Conservation (phyloP, 2,113 vertebrate species). For the Manacus vitellinus region DNA sequence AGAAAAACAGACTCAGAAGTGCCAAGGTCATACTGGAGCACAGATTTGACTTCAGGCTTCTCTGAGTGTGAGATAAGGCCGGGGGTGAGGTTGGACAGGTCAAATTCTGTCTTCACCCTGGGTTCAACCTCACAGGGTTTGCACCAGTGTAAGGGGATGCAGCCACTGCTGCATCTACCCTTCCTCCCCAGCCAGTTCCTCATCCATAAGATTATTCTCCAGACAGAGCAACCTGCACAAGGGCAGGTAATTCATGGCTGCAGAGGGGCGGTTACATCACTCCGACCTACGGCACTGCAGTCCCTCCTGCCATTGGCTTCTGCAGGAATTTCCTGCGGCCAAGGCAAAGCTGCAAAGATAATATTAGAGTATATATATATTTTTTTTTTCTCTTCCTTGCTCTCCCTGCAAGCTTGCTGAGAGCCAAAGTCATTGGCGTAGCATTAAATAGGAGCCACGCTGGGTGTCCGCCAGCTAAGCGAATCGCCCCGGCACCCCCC, state of each 20-base stretch:
- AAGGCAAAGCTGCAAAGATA: neutral
- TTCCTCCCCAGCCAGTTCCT: neutral
- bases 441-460: slow-evolving; percentile 2
- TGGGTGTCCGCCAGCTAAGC: neutral
- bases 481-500: neutral
- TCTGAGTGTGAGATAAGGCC: neutral
- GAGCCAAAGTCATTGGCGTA: neutral
- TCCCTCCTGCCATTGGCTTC: neutral
- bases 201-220: neutral
- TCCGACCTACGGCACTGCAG: neutral
- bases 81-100: neutral
- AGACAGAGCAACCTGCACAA: neutral
- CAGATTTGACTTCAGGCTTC: neutral
- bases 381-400: neutral
- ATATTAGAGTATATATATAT: no score
- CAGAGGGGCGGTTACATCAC: neutral
- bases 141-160: neutral
- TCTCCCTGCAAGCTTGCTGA: neutral
- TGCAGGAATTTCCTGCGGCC: neutral
- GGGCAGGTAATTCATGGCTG: neutral
- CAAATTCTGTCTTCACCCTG: neutral
- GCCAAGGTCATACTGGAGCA: neutral
- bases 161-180: fast-evolving
- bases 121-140: neutral
- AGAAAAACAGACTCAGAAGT: neutral